Base-by-base conservation (phyloP, 2,797 vertebrate species). In the Austrolebias charrua region DNA sequence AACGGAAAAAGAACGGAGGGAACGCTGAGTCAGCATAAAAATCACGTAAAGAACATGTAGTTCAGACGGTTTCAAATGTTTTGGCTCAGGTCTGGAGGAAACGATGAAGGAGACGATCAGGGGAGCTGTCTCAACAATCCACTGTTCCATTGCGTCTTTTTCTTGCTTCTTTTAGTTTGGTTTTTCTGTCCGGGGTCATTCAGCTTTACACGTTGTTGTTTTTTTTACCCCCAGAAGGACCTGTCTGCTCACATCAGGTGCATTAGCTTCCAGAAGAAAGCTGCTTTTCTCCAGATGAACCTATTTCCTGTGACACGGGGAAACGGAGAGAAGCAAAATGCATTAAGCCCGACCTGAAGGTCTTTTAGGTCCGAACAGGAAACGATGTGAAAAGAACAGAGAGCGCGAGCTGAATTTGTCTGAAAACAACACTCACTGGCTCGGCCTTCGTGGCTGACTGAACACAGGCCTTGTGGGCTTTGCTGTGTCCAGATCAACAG, bases 351-450 rank as follows among this genome's bases (percentile, higher is more conserved):
- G 49, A 60, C 43, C 33, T 3, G 7, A 31, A 54, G 56, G 59
- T 56, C 49, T 53, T 71, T 79, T 49, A 49, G 46, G 48, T 24
- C 51, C 43, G 58, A 47, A 64, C 55, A 67, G 63, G 53, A 74
- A 51, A 19, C 46, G 46, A 60, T 52, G 20, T 75, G 65, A 63
- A 73, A 72, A 73, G 69, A 46, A 70, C 60, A 48, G 61, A 60
- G 61, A 60, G 44, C 35, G 10, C 35, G 10, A 12, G 65, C 71
- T 76, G 13, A 49, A 54, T 73, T 67, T 69, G 57, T 78, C 60
- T 63, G 64, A 54, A 81, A 75, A 63, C 66, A 62, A 57, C 57
- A 35, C 14, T 60, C 38, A 10, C 35, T 38, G 31, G 31, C 31
- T 9, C 31, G 9, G 35, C 43, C 50, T 61, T 61, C 55, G 60